Base-by-base conservation (phyloP, 1,140 invertebrate genomes). In the Chelonus insularis region DNA sequence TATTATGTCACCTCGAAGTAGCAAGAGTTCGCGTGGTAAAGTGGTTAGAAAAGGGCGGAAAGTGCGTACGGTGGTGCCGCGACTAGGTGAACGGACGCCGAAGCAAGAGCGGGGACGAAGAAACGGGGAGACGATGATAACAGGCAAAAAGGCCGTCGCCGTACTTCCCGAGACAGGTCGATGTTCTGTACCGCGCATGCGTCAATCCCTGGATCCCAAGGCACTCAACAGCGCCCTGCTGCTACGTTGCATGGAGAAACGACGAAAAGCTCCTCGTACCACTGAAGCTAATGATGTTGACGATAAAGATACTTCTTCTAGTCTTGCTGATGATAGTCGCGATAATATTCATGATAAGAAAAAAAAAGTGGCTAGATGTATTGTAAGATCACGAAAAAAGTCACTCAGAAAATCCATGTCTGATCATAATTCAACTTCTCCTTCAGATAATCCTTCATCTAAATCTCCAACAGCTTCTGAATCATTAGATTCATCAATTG, bases 101-200 rank as follows among this genome's bases (percentile, higher is more conserved):
- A 45, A 16, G 43, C 55, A 64, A 57, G 61, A 57, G 51, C 60
- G 6, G 29, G 39, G n/a, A 56, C 25, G 61, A 43, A 29, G 60
- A 64, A 52, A 52, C 18, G 57, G 39, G 56, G 52, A 52, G 51
- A 57, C 16, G 57, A 47, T 52, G 45, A 50, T 25, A 63, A 52
- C 41, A 48, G 60, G 12, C 59, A 60, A 56, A 47, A 62, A 55
- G 23, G 55, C 20, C 14, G 48, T 36, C 54, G 21, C 16, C 16
- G 29, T 50, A 39, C 54, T 47, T 56, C 39, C 41, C 39, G 66
- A 65, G 63, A 71, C 73, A 68, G 71, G 74, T 79, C 74, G 74
- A 79, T 77, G 64, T 65, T 57, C 20, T 51, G 64, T 32, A 25
- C 47, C 66, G 73, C 77, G 75, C 77, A 66, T 72, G 76, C 76